A percentile compares a stretch with the other conserved stretches of the same genome.
Conservation (phyloP, 1,140 invertebrate species). For the Bombus sylvicola region DNA sequence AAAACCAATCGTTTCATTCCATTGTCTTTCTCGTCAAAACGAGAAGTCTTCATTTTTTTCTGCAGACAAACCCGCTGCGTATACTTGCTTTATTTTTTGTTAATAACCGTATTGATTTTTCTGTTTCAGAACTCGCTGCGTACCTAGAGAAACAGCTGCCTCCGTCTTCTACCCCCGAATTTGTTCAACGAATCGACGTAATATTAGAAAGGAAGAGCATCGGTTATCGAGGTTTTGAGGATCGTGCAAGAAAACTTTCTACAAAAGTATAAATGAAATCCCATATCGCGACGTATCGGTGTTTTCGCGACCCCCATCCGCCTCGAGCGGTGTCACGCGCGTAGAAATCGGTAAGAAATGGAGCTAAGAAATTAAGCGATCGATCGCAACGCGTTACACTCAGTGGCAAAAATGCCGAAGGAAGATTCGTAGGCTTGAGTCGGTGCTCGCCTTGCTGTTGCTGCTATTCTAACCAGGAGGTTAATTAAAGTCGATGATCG, state of each 20-base stretch:
- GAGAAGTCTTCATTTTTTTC: background rate
- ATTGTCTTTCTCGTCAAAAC: background rate
- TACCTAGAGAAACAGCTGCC: background rate
- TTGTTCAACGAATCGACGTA: background rate
- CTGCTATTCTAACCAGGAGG: background rate
- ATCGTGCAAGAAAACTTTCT: background rate
- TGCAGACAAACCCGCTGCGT: background rate
- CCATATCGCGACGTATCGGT: constrained; percentile 5
- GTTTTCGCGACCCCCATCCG: constrained; percentile 7
- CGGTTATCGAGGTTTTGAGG: background rate
- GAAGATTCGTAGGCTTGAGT: constrained; percentile 7
- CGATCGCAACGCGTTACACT: background rate
- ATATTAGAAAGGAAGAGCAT: background rate
- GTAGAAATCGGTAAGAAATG: background rate
- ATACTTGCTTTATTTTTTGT: no score
- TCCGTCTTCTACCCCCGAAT: background rate
- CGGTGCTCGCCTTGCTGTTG: constrained; percentile 5
- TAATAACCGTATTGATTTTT: background rate
- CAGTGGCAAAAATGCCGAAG: constrained; percentile 16
- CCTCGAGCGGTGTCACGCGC: background rate
- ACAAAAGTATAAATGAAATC: constrained; percentile 18
- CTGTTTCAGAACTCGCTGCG: constrained; percentile 27
- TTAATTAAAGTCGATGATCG: constrained; percentile 53
- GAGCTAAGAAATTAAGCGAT: constrained; percentile 12
- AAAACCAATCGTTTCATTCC: background rate